These are phyloP conservation scores for Mayetiola destructor DNA, from an alignment of 2,888 invertebrate genomes.

Conservation along the genomic window DNA sequence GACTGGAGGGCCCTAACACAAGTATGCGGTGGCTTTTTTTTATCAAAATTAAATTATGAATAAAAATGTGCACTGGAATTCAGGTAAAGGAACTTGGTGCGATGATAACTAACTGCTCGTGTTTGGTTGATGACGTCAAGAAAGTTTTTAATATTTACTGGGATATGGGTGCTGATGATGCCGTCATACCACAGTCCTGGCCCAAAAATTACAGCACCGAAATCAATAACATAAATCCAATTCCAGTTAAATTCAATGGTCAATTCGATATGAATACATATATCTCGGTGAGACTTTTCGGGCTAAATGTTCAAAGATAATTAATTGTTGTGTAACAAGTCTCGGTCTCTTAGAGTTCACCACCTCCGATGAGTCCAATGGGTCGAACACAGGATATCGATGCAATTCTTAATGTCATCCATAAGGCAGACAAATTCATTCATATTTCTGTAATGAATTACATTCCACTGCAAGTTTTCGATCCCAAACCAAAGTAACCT, in stretches of 20 bases:
- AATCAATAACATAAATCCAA: conserved; percentile 56
- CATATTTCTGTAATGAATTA: conserved; percentile 97
- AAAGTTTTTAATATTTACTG: conserved; percentile 93
- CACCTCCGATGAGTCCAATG: conserved; percentile 63
- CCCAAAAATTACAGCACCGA: conserved; percentile 54
- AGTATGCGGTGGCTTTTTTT: conserved; percentile 34
- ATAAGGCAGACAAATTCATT: conserved; percentile 67
- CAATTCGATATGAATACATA: conserved; percentile 44
- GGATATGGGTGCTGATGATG: conserved; percentile 57
- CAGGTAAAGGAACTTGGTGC: conserved; percentile 86
- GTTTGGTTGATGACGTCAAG: conserved; percentile 64
- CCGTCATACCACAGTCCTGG: conserved; percentile 65
- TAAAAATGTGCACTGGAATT: conserved; percentile 18
- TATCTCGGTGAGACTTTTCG: conserved; percentile 45
- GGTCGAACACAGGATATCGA: conserved; percentile 76
- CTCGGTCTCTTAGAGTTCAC: conserved; percentile 58
- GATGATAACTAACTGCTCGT: conserved; percentile 65
- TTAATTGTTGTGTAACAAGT: not conserved
- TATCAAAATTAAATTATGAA: too few relatives aligned
- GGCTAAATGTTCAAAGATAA: not conserved
- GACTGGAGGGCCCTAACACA: conserved; percentile 95
- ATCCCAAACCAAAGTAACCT: conserved; percentile 46
- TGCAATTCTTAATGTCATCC: conserved; percentile 68
- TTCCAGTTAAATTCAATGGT: conserved; percentile 47
- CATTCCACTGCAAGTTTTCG: conserved; percentile 63